A percentile compares a stretch with the other conserved stretches of the same genome.
phyloP scores from a whole-genome alignment of 2,888 invertebrate genomes.

The Aphodius granarius region DNA sequence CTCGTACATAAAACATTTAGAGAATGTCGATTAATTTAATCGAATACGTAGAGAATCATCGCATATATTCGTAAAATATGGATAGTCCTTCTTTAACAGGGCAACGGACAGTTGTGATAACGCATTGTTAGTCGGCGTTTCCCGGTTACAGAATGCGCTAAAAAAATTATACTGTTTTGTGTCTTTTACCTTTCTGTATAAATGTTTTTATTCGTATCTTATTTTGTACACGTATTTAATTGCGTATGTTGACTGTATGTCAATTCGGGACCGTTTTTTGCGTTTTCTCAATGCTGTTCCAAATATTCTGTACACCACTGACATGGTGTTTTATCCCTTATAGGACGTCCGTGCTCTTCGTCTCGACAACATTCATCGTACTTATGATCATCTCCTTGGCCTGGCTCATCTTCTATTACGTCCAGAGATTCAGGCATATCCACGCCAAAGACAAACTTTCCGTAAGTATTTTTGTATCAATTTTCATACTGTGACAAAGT shows the following conservation, averaged over 20 bases:
- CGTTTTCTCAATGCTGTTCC: constrained; percentile 5
- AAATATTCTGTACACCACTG: constrained; percentile 16
- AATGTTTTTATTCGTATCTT: neutral
- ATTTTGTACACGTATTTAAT: neutral
- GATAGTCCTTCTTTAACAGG: neutral
- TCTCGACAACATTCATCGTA: constrained; percentile 93
- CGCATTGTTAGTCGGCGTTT: neutral
- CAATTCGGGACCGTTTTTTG: neutral
- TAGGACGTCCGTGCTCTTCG: constrained; percentile 91
- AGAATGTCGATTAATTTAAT: neutral
- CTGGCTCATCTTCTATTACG: constrained; percentile 96
- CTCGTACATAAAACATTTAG: neutral
- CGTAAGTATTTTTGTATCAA: constrained; percentile 60
- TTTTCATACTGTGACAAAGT: neutral
- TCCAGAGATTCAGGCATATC: constrained; percentile 90
- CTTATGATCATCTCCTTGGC: constrained; percentile 93
- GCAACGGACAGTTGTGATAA: neutral
- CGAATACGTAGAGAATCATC: neutral
- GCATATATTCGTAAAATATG: neutral
- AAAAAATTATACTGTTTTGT: neutral
- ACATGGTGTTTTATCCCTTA: constrained; percentile 41
- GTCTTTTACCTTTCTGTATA: neutral
- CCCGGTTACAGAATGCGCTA: neutral
- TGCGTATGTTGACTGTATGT: neutral
- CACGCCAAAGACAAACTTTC: constrained; percentile 93